phyloP scores from a whole-genome alignment of 2,797 vertebrate genomes.

The Lophotriccus pileatus region DNA sequence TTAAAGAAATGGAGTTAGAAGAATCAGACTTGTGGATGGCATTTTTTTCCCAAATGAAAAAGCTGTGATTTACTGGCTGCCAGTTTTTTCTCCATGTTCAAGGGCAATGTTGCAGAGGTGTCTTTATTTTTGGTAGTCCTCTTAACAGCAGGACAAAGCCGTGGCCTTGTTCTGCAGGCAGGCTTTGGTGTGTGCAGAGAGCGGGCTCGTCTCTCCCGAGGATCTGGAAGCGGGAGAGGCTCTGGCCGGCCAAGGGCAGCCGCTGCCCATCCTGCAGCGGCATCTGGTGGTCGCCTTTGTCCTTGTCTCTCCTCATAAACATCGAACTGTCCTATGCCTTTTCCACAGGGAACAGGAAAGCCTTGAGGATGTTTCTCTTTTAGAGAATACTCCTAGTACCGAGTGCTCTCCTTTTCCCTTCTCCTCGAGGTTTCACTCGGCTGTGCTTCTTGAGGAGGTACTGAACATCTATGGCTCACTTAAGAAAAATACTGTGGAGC shows the following conservation, averaged over 20 bases:
- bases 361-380: background rate
- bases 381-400: background rate
- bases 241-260: background rate
- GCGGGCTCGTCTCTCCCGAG: rapidly evolving
- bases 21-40: too few relatives aligned
- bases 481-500: background rate
- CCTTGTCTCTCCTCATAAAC: background rate
- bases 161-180: background rate
- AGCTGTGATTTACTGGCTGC: background rate
- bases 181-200: background rate
- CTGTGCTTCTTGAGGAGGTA: background rate
- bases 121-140: background rate
- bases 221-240: background rate
- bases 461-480: background rate
- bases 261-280: background rate
- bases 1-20: background rate
- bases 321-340: background rate
- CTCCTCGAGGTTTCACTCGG: rapidly evolving
- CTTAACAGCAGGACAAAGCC: background rate
- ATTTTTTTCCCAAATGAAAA: background rate
- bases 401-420: background rate
- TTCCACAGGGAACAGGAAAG: background rate
- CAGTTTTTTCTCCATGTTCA: rapidly evolving
- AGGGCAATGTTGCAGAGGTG: background rate
- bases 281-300: background rate